Evolutionary conservation across 2,113 vertebrate species (phyloP), one percentile per base, ranked within the genome.

Genomic region (Aegithalos caudatus): DNA sequence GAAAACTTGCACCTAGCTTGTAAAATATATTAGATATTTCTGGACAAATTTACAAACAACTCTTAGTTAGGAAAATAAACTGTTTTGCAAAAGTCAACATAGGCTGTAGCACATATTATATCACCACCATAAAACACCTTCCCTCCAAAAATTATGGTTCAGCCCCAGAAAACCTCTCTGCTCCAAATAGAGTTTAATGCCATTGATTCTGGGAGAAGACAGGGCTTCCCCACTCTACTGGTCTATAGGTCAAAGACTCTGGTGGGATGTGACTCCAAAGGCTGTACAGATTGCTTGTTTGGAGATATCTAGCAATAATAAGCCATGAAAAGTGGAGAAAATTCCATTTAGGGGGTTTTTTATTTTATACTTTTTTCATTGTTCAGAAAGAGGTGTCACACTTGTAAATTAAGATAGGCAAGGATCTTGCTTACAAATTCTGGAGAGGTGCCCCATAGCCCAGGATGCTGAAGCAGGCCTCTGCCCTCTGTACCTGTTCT

Each of bases 31-130:
- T 81, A 44, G 42, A 51, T 81, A 67, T 87, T 86, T 94, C 89
- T 92, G 69, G 81, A 69, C 57, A 89, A 92, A 87, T 92, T 95
- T 92, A 91, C 73, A 94, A 97, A 94, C 51, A 93, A 7, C 44
- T 95, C 38, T 61, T 82, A 50, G 35, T 66, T 62, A 83, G 47
- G 88, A 76, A 72, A 91, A 79, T 76, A 76, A 85, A 27, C 22
- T 56, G 53, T 47, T 74, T 69, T 4, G 57, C 76, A 76, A 84
- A 94, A 95, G 76, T 84, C 91, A 90, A 71, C 76, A 81, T 14
- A 28, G 71, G 76, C 51, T 78, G 38, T 40, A 78, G 83, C 40
- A 50, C 31, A 53, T 11, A 60, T n/a, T 74, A 51, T 74, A 77
- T 47, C n/a, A 69, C 22, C 4, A 71, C 14, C 9, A 48, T 78